Base-by-base conservation (phyloP, 2,888 invertebrate species). In the Galerucella pusilla region DNA sequence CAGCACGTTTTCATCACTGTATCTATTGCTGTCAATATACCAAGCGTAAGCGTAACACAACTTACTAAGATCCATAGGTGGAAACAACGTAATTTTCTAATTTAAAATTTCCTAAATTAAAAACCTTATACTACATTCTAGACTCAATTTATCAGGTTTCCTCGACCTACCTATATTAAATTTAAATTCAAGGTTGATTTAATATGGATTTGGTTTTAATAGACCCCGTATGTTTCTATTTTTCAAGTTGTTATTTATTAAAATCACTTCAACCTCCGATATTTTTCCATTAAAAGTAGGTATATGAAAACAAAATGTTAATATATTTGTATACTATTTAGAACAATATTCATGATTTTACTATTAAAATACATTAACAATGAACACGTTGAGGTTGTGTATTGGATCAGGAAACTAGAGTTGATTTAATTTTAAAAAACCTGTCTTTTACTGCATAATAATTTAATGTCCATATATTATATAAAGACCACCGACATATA, bases 181-280 rank as follows among this genome's bases (percentile, higher is more conserved):
- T 49, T 54, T 54, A 57, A 20, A 16, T 57, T 57, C 57, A 57
- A 57, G 57, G 57, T 57, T 20, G 57, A 57, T 57, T 16, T 20
- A 57, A 20, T 57, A 57, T 10, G n/a, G 54, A 14, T 54, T 54
- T 20, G 20, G 10, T 57, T 16, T 57, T 9, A 20, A 16, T 6
- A 20, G 9, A 10, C 10, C 10, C 10, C 16, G 57, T 57, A 57
- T 57, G 5, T 20, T 20, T 20, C 57, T 16, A 57, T 20, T 16
- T 16, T 20, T 20, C 57, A 57, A 57, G 57, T 20, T 57, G 20
- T 57, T 10, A 20, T 20, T 57, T 20, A 57, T 57, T 57, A 7
- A 57, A 57, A 57, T 16, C 6, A 16, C 16, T 57, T n/a, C 16
- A 57, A 57, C 57, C 57, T 57, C 6, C 16, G 16, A 9, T 57